Conservation (phyloP, 2,888 invertebrate genomes). For the Horisme vitalbata region DNA sequence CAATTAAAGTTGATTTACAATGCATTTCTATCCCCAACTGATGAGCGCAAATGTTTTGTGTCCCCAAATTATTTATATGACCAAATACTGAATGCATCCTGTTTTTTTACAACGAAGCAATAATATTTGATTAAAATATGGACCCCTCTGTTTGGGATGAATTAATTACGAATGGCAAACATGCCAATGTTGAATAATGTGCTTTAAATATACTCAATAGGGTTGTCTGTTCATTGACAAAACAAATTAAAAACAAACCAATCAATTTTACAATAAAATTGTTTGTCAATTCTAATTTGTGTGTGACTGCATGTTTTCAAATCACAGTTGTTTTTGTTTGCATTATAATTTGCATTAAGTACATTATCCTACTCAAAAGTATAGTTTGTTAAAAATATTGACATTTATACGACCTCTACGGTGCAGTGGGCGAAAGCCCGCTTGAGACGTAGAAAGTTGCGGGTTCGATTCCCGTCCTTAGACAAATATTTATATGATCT, state of each 20-base stretch:
- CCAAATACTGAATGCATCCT: conserved; percentile 49
- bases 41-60: conserved; percentile 55
- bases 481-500: too few relatives aligned
- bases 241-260: conserved; percentile 3
- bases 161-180: conserved; percentile 69
- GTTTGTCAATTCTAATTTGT: too few relatives aligned
- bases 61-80: conserved; percentile 50
- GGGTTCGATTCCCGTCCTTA: too few relatives aligned
- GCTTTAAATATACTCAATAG: conserved; percentile 37
- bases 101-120: conserved; percentile 57
- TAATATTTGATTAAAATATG: conserved; percentile 74
- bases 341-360: too few relatives aligned
- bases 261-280: conserved; percentile 4
- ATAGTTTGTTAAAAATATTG: too few relatives aligned
- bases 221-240: conserved; percentile 12
- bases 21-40: conserved; percentile 44
- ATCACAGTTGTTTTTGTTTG: too few relatives aligned
- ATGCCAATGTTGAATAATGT: conserved; percentile 57
- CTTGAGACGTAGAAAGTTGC: too few relatives aligned
- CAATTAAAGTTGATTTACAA: conserved; percentile 40
- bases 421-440: too few relatives aligned
- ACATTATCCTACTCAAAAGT: too few relatives aligned
- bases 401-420: too few relatives aligned
- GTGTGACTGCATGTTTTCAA: too few relatives aligned
- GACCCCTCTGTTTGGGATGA: conserved; percentile 60